Evolutionary conservation across 2,888 invertebrate genomes (phyloP).

Genomic region (Augiades crinisus): DNA sequence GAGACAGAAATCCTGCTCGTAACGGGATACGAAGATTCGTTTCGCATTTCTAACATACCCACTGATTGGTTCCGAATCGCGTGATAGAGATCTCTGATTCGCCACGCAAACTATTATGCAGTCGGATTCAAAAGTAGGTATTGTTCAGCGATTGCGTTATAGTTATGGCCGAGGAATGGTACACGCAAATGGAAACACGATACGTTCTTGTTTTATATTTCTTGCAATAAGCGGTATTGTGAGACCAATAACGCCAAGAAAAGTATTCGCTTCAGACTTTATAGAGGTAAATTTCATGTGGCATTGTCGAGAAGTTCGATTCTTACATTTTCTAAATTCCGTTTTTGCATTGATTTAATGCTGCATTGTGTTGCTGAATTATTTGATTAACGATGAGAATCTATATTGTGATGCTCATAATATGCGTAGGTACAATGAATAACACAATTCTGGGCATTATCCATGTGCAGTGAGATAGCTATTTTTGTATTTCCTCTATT

Average conservation of each 20-base stretch:
- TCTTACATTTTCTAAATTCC: not conserved
- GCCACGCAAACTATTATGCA: slow-evolving; percentile 19
- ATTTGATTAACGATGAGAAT: not conserved
- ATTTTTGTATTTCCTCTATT: too few relatives aligned
- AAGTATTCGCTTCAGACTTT: slow-evolving; percentile 9
- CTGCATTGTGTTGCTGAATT: not conserved
- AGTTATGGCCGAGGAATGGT: slow-evolving; percentile 11
- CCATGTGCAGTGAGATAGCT: not conserved
- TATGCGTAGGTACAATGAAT: not conserved
- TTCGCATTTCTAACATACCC: slow-evolving; percentile 22
- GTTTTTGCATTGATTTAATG: slow-evolving; percentile 1
- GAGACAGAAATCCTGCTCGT: slow-evolving; percentile 13
- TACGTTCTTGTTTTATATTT: slow-evolving; percentile 10
- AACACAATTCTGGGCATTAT: not conserved
- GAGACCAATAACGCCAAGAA: slow-evolving; percentile 5
- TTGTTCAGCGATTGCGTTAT: slow-evolving; percentile 22
- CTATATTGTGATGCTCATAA: not conserved
- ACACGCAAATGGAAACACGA: slow-evolving; percentile 19
- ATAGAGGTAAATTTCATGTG: not conserved
- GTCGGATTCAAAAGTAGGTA: slow-evolving; percentile 20
- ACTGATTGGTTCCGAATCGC: slow-evolving; percentile 20
- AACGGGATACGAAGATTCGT: slow-evolving; percentile 21
- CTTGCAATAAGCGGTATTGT: slow-evolving; percentile 8
- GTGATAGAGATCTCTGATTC: slow-evolving; percentile 23
- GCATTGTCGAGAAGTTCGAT: slow-evolving; percentile 1